A percentile compares a stretch with the other conserved stretches of the same genome.
These are phyloP conservation scores for Metacarcinus magister DNA, from an alignment of 2,888 invertebrate species.

Conservation along the genomic window DNA sequence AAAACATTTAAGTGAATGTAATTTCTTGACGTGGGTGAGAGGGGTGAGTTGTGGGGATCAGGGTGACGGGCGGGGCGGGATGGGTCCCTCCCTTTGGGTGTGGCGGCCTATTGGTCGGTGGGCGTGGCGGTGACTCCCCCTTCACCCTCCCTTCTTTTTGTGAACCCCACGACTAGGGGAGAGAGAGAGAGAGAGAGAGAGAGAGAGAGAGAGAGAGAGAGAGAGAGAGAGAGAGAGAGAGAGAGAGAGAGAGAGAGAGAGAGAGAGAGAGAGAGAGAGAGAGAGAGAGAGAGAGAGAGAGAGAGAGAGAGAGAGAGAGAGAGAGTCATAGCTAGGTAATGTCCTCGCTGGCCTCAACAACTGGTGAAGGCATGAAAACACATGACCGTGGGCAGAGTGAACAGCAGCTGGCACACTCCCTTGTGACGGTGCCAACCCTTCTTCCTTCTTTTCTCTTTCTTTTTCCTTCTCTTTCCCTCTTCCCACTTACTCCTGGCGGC, in stretches of 20 bases:
- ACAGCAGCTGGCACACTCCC: background rate
- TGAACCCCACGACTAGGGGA: background rate
- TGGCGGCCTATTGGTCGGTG: background rate
- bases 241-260: background rate
- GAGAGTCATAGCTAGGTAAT: background rate
- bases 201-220: slow-evolving; percentile 48
- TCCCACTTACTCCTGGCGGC: background rate
- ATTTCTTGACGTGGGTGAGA: slow-evolving; percentile 1
- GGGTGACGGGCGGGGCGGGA: slow-evolving; percentile 29
- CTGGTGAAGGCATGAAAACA: background rate
- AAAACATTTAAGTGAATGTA: background rate
- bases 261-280: background rate
- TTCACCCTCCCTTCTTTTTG: background rate
- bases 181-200: slow-evolving; percentile 45
- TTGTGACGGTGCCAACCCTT: background rate
- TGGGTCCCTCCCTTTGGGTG: slow-evolving; percentile 21
- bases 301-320: background rate
- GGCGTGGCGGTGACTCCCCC: slow-evolving; percentile 50
- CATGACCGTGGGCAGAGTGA: background rate
- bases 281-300: background rate
- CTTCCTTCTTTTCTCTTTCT: slow-evolving; percentile 6
- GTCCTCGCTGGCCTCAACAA: background rate
- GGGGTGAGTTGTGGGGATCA: background rate
- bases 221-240: slow-evolving; percentile 48
- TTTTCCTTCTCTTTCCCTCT: background rate